These are phyloP conservation scores for Pelobates fuscus DNA, from an alignment of 2,113 vertebrate species.

Conservation along the genomic window DNA sequence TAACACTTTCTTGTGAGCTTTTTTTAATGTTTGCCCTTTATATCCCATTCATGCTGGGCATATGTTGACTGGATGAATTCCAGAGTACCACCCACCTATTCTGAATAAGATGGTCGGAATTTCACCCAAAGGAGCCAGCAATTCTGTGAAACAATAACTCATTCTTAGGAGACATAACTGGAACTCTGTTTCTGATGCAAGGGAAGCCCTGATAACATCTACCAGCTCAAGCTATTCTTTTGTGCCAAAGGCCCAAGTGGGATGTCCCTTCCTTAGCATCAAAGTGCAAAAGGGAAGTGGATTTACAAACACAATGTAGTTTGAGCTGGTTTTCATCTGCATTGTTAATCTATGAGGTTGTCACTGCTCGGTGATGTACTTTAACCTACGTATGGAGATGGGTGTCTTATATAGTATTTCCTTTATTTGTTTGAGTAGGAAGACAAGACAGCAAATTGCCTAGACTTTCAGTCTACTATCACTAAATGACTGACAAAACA, in stretches of 20 bases:
- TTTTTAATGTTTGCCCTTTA: conserved; percentile 14
- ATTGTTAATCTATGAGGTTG: conserved; percentile 57
- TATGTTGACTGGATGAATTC: conserved; percentile 61
- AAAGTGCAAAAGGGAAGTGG: conserved; percentile 71
- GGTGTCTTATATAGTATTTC: conserved; percentile 69
- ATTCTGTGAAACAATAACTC: conserved; percentile 73
- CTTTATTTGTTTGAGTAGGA: conserved; percentile 73
- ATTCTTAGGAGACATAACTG: conserved; percentile 77
- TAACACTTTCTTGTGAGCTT: no score
- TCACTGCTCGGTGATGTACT: conserved; percentile 56
- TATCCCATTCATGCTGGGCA: neutral
- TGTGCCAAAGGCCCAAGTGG: conserved; percentile 76
- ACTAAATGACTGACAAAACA: conserved; percentile 25
- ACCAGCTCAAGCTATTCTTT: conserved; percentile 65
- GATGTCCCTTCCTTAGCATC: conserved; percentile 73
- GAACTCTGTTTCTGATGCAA: conserved; percentile 69
- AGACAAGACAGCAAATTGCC: conserved; percentile 70
- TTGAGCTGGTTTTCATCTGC: conserved; percentile 71
- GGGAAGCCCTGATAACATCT: conserved; percentile 80
- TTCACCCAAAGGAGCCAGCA: conserved; percentile 74
- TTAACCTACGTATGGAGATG: conserved; percentile 61
- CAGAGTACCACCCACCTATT: conserved; percentile 70
- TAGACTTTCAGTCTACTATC: conserved; percentile 40
- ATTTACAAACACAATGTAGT: conserved; percentile 76
- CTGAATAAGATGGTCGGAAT: conserved; percentile 67